phyloP scores from a whole-genome alignment of 2,888 invertebrate genomes.

The Holacanthella duospinosa region DNA sequence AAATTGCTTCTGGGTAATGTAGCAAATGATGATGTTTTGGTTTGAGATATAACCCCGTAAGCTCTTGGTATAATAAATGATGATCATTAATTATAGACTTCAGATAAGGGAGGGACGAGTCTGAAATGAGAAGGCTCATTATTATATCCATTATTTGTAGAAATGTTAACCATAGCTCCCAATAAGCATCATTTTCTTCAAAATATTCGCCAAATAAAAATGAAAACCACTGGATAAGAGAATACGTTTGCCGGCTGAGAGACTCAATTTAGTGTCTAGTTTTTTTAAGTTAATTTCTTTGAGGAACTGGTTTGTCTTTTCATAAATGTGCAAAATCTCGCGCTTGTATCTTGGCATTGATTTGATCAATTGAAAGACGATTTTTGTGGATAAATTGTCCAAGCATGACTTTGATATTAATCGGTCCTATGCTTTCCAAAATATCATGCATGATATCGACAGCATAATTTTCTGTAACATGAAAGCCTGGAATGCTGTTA shows the following conservation, averaged over 20 bases:
- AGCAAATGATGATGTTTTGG: slow-evolving; percentile 22
- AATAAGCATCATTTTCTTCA: neutral
- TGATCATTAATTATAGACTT: neutral
- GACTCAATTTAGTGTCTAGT: neutral
- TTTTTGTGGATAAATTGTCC: neutral
- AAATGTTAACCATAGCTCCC: slow-evolving; percentile 14
- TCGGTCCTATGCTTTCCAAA: slow-evolving; percentile 1
- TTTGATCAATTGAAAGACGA: neutral
- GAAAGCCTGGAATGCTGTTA: slow-evolving; percentile 7
- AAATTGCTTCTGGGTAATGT: slow-evolving; percentile 17
- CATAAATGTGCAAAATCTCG: neutral
- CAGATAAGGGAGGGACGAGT: neutral
- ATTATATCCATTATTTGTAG: slow-evolving; percentile 2
- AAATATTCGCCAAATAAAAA: slow-evolving; percentile 10
- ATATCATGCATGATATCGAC: slow-evolving; percentile 14
- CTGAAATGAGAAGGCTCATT: neutral
- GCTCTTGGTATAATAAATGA: neutral
- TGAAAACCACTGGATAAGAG: slow-evolving; percentile 8
- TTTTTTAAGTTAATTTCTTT: neutral
- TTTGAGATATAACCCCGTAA: neutral
- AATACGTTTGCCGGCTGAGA: slow-evolving; percentile 11
- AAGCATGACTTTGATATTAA: neutral
- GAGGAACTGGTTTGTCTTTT: neutral
- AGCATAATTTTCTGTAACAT: slow-evolving; percentile 11
- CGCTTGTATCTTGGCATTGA: slow-evolving; percentile 2